Base-by-base conservation (phyloP, 2,113 vertebrate genomes). In the Ammodramus savannarum region DNA sequence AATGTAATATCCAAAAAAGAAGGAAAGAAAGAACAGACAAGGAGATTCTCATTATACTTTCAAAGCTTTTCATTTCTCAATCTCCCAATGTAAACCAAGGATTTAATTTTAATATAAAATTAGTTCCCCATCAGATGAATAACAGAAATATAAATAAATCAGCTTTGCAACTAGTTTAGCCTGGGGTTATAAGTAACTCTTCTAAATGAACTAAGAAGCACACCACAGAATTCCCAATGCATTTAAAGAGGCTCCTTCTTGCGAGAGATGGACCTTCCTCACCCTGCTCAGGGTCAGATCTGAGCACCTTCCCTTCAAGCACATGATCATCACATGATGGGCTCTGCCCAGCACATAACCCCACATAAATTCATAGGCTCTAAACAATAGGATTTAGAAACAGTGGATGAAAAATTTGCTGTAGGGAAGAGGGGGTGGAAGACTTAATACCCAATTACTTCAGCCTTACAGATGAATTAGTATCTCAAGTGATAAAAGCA, bases 91-190 rank as follows among this genome's bases (percentile, higher is more conserved):
- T 74, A 94, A 90, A 86, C 10, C 10, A 82, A 72, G n/a, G 19
- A 82, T 38, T 74, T 46, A 29, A 80, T 90, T 87, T 86, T 66
- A 51, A 82, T 55, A 75, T 16, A n/a, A 83, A 92, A 80, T 39
- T 71, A 85, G 67, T 55, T 4, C 14, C 15, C 16, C 65, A 54
- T 67, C 52, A 87, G 39, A 63, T 18, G 10, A 94, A 44, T 82
- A 87, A 31, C 20, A 81, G 10, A 81, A 91, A 74, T 13, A 71
- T 7, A 84, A 78, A 83, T 38, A 87, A 65, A 78, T 67, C 36
- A 85, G 21, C 16, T 39, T 85, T 72, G 17, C 51, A 87, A 72
- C 27, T 44, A 71, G 38, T 58, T 81, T 81, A 84, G 20, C 41
- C 41, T 11, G 46, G 16, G 34, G 39, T 31, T 84, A 17, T 58